Percentiles rank a stretch among this genome's conserved stretches.
Evolutionary conservation across 2,888 invertebrate species (phyloP).

Genomic region (Habroteleia sp.): DNA sequence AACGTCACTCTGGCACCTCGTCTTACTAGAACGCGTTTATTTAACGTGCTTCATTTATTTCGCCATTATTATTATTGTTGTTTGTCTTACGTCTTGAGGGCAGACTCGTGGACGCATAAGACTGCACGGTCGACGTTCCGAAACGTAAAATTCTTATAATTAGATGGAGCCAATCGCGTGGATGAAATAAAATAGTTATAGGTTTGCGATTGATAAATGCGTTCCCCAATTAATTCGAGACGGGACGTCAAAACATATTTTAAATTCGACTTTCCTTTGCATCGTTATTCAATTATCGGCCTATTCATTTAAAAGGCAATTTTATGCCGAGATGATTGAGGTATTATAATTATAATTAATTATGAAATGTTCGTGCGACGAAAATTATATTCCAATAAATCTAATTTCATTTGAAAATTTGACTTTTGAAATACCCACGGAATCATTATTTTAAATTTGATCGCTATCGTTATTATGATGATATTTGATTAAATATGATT

Average conservation of each 20-base stretch:
- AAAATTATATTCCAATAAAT: background rate
- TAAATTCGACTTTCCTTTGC: conserved; percentile 28
- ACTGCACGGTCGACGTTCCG: conserved; percentile 10
- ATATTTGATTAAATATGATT: no score
- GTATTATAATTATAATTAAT: conserved; percentile 13
- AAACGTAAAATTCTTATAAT: conserved; percentile 40
- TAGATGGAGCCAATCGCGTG: conserved; percentile 33
- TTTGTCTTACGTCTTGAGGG: conserved; percentile 74
- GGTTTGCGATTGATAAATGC: conserved; percentile 28
- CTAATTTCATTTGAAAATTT: no score
- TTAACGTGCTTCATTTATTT: conserved; percentile 58
- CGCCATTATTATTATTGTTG: conserved; percentile 64
- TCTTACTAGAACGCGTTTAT: conserved; percentile 68
- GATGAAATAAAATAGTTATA: conserved; percentile 29
- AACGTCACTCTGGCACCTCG: conserved; percentile 81
- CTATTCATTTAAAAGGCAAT: conserved; percentile 19
- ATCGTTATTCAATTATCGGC: conserved; percentile 32
- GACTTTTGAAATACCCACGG: no score
- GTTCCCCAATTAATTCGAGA: conserved; percentile 47
- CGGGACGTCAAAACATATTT: conserved; percentile 40
- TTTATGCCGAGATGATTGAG: conserved; percentile 7
- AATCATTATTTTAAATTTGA: no score
- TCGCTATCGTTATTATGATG: no score
- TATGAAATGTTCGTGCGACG: background rate
- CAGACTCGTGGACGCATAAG: conserved; percentile 72